Conservation (phyloP, 1,140 invertebrate genomes). For the Trialeurodes vaporariorum region DNA sequence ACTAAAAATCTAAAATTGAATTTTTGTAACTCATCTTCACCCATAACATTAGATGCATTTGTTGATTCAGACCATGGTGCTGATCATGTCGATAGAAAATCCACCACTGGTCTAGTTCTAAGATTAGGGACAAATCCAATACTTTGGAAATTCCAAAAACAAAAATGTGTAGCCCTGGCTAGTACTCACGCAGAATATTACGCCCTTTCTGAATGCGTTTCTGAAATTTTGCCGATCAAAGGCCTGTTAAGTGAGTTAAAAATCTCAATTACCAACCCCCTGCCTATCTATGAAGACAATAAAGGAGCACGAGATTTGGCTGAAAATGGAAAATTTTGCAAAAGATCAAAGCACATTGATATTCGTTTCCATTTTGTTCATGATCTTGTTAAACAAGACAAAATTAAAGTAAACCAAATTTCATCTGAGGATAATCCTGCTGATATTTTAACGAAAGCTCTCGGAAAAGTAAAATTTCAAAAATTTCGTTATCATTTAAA, state of each 20-base stretch:
- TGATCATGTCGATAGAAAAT: conserved; percentile 30
- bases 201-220: conserved; percentile 21
- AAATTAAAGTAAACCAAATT: neutral
- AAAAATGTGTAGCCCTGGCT: conserved; percentile 22
- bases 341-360: conserved; percentile 3
- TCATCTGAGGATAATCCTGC: neutral
- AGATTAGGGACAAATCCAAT: conserved; percentile 25
- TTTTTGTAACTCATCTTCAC: neutral
- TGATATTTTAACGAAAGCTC: conserved; percentile 9
- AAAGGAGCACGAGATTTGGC: conserved; percentile 2
- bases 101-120: conserved; percentile 32
- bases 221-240: conserved; percentile 15
- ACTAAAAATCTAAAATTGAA: neutral
- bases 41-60: conserved; percentile 18
- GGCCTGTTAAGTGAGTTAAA: conserved; percentile 1
- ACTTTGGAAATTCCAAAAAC: conserved; percentile 24
- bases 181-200: conserved; percentile 26
- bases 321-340: conserved; percentile 8
- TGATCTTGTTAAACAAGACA: neutral
- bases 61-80: conserved; percentile 35
- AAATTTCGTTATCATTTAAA: conserved; percentile 2
- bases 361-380: conserved; percentile 4
- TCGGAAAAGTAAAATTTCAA: conserved; percentile 4
- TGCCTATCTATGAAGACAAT: conserved; percentile 6
- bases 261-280: neutral